These are phyloP conservation scores for Acronicta leporina DNA, from an alignment of 2,888 invertebrate species.

Conservation along the genomic window DNA sequence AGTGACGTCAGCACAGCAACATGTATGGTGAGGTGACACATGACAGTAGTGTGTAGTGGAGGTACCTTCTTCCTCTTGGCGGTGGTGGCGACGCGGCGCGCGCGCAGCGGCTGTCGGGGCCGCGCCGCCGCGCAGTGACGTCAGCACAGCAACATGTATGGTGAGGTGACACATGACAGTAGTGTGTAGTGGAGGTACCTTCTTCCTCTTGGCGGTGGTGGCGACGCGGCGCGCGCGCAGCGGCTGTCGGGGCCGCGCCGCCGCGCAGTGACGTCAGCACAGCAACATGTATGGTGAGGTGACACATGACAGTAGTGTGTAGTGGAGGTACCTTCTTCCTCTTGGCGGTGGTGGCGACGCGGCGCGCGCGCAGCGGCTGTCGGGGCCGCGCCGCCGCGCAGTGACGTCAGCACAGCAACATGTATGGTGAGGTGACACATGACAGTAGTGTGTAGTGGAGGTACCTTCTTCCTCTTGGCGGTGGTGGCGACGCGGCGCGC, in stretches of 20 bases:
- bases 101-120: slow-evolving; percentile 97
- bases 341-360: background rate
- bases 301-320: no score
- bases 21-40: no score
- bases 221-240: slow-evolving; percentile 98
- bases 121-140: slow-evolving; percentile 96
- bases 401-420: no score
- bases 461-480: slow-evolving; percentile 94
- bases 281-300: no score
- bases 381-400: slow-evolving; percentile 91
- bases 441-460: background rate
- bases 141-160: slow-evolving; percentile 90
- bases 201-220: slow-evolving; percentile 98
- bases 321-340: background rate
- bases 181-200: background rate
- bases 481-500: slow-evolving; percentile 98
- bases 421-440: background rate
- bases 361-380: slow-evolving; percentile 92
- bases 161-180: no score
- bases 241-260: slow-evolving; percentile 96
- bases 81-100: slow-evolving; percentile 97
- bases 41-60: no score
- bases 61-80: slow-evolving; percentile 94
- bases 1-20: slow-evolving; percentile 92
- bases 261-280: slow-evolving; percentile 86